Base-by-base conservation (phyloP, 2,797 vertebrate genomes). In the Macropodus opercularis region DNA sequence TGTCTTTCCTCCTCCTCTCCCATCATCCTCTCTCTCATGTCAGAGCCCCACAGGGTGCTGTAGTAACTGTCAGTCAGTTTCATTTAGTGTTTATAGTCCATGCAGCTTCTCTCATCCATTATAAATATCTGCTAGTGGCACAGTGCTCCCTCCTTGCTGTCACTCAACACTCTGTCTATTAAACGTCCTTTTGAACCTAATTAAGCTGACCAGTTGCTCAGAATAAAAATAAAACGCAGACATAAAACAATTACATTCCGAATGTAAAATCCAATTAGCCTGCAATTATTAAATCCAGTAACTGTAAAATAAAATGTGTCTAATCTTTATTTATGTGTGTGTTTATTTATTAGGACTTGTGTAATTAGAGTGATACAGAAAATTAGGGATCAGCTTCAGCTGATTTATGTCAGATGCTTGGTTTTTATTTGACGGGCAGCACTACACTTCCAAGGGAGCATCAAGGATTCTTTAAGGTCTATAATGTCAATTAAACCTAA, bases 61-160 rank as follows among this genome's bases (percentile, higher is more conserved):
- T 68, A 67, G 69, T 84, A 66, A 68, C 69, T 73, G 75, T 83
- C 87, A 87, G 80, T 89, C 86, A 72, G 46, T 79, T 81, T 81
- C 3, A 3, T 81, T 90, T 77, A 81, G 79, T 67, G 82, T 86
- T 80, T 74, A 59, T 70, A 55, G 81, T 74, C 59, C 41, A 41
- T 63, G 59, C 74, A 63, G 57, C 46, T 65, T 39, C 76, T 81
- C 77, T 85, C 81, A 83, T 87, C 80, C 77, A 83, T 87, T 83
- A 75, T 54, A 83, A 87, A 89, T 72, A 77, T 66, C 72, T 67
- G 11, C 69, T 69, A 85, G 78, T 78, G 65, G 69, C 75, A 40
- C 74, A 64, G 71, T 54, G 11, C 52, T 76, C 63, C 64, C 74
- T 67, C 50, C 15, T 58, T 10, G 22, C 77, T 60, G 66, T 83